Percentiles rank a stretch among this genome's conserved stretches.
Conservation (phyloP, 1,140 invertebrate species). For the Pseudomyrmex pallidus region DNA sequence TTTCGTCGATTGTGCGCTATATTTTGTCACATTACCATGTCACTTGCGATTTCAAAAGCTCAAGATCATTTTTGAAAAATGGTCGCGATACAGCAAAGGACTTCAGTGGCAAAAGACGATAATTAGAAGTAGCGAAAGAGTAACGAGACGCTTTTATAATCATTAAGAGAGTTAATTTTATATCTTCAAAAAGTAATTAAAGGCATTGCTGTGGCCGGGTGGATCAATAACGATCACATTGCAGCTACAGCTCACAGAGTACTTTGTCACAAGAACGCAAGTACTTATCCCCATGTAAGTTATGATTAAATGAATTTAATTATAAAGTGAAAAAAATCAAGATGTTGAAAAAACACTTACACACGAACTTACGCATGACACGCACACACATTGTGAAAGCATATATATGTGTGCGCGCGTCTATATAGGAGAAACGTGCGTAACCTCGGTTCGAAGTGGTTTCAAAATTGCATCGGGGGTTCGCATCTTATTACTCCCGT, state of each 20-base stretch:
- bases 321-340: background rate
- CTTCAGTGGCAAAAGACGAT: slow-evolving; percentile 54
- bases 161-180: slow-evolving; percentile 78
- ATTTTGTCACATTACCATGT: slow-evolving; percentile 3
- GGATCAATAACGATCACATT: slow-evolving; percentile 73
- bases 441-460: slow-evolving; percentile 39
- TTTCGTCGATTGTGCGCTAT: background rate
- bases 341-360: background rate
- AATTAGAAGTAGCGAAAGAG: slow-evolving; percentile 63
- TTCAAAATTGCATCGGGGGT: slow-evolving; percentile 67
- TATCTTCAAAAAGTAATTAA: slow-evolving; percentile 81
- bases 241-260: slow-evolving; percentile 16
- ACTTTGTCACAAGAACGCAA: background rate
- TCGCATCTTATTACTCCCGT: slow-evolving; percentile 70
- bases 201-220: slow-evolving; percentile 73
- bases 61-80: background rate
- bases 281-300: too few species aligned
- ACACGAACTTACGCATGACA: background rate
- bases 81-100: background rate
- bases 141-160: slow-evolving; percentile 79
- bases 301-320: too few species aligned
- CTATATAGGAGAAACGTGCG: slow-evolving; percentile 13
- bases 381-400: too few species aligned
- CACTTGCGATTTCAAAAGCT: background rate
- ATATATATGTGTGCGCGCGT: background rate